These are phyloP conservation scores for Vollenhovia emeryi DNA, from an alignment of 1,140 invertebrate species.

Conservation along the genomic window DNA sequence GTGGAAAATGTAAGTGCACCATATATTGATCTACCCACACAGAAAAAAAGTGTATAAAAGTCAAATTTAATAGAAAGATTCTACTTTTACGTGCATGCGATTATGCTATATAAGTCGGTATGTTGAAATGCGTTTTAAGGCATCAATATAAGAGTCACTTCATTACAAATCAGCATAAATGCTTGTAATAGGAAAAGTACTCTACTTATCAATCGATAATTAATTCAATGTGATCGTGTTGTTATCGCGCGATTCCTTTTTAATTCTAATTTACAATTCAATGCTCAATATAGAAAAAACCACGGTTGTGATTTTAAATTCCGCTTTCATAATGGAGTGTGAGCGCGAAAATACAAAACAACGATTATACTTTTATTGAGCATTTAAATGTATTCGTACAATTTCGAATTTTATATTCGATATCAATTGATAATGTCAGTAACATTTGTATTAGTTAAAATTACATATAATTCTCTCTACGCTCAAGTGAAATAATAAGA, in stretches of 20 bases:
- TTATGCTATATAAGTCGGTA: not conserved
- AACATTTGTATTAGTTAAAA: not conserved
- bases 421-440: not conserved
- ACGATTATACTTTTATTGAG: not conserved
- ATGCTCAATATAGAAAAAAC: not conserved
- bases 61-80: no score
- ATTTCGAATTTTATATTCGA: not conserved
- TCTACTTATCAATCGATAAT: constrained; percentile 29
- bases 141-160: not conserved
- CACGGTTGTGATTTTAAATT: constrained; percentile 30
- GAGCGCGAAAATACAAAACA: not conserved
- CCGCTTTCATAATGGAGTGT: constrained; percentile 14
- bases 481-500: not conserved
- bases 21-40: not conserved
- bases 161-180: not conserved
- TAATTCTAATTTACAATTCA: constrained; percentile 60
- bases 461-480: not conserved
- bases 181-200: not conserved
- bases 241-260: constrained; percentile 42
- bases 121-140: not conserved
- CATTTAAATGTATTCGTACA: not conserved
- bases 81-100: not conserved
- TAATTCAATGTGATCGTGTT: constrained; percentile 44
- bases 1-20: not conserved
- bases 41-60: no score